Percentiles rank a stretch among this genome's conserved stretches.
Conservation (phyloP, 2,888 invertebrate genomes). For the Thysanoteuthis rhombus region DNA sequence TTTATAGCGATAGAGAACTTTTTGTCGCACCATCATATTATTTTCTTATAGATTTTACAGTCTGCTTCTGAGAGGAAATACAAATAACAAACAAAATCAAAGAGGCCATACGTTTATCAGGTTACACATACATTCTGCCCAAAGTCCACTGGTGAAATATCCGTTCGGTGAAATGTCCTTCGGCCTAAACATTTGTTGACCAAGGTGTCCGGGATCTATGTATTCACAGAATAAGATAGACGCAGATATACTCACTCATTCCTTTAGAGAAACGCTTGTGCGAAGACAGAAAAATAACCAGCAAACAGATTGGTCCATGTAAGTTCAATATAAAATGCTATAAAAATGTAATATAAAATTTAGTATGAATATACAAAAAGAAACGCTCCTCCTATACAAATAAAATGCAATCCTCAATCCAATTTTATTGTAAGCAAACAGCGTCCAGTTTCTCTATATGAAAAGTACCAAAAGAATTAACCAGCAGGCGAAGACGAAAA, state of each 20-base stretch:
- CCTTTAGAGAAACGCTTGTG: not conserved
- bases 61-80: no score
- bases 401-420: not conserved
- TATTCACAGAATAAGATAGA: not conserved
- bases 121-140: no score
- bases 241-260: not conserved
- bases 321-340: not conserved
- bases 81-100: no score
- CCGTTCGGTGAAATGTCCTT: no score
- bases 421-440: not conserved
- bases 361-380: not conserved
- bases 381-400: not conserved
- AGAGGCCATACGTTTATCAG: no score
- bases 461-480: not conserved
- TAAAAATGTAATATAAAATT: constrained; percentile 12
- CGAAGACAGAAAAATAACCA: not conserved
- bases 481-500: not conserved
- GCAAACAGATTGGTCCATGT: not conserved
- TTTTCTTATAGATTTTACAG: no score
- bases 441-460: not conserved
- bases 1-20: no score
- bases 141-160: no score
- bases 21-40: no score
- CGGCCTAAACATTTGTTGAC: no score
- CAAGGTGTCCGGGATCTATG: no score